Percentiles rank a stretch among this genome's conserved stretches.
Conservation (phyloP, 2,888 invertebrate genomes). For the Sipha maydis region DNA sequence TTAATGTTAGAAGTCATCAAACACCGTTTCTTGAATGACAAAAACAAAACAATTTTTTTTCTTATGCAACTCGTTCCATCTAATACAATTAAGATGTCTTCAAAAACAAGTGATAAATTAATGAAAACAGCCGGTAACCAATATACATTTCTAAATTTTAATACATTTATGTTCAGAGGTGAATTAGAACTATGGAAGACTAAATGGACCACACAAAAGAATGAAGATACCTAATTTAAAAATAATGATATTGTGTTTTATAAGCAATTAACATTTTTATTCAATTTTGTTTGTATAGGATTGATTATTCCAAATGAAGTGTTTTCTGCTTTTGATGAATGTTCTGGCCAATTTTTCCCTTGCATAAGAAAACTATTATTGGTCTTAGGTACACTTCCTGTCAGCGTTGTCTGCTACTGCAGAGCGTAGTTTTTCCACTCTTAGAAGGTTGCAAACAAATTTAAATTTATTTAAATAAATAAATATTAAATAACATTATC, state of each 20-base stretch:
- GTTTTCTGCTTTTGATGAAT: slow-evolving; percentile 2
- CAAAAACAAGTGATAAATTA: no score
- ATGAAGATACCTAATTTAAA: background rate
- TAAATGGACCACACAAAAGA: no score
- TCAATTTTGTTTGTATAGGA: slow-evolving; percentile 6
- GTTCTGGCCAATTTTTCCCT: background rate
- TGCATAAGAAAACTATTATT: background rate
- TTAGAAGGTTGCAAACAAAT: background rate
- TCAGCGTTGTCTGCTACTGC: background rate
- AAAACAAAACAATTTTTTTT: no score
- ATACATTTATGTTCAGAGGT: no score
- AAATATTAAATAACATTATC: no score
- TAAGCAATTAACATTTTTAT: background rate
- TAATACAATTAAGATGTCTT: no score
- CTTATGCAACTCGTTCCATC: no score
- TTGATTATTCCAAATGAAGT: slow-evolving; percentile 1
- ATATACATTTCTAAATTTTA: no score
- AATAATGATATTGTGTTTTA: background rate
- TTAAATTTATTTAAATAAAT: background rate
- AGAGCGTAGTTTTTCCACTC: slow-evolving; percentile 5
- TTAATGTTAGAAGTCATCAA: no score
- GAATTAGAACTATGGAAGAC: no score
- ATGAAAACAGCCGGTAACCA: no score
- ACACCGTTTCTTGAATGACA: no score
- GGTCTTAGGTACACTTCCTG: background rate